These are phyloP conservation scores for Lampropteryx suffumata DNA, from an alignment of 2,888 invertebrate species.

Conservation along the genomic window DNA sequence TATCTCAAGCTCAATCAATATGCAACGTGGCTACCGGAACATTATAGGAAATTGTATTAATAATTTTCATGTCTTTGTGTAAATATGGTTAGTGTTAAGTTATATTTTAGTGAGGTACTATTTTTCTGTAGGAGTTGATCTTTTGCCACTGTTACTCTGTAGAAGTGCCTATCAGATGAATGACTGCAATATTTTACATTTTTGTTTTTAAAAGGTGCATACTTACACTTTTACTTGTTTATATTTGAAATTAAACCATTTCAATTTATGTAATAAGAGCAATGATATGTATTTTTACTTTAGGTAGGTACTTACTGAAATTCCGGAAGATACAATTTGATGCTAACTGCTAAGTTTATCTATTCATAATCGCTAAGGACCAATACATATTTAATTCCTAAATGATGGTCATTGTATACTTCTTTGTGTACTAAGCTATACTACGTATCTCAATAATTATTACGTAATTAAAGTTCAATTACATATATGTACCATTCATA, in stretches of 20 bases:
- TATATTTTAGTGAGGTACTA: constrained; percentile 57
- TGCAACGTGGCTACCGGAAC: constrained; percentile 64
- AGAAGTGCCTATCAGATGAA: constrained; percentile 58
- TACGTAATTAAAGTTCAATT: constrained; percentile 27
- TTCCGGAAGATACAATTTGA: constrained; percentile 20
- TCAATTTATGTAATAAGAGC: constrained; percentile 6
- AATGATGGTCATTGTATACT: constrained; percentile 59
- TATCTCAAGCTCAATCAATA: constrained; percentile 55
- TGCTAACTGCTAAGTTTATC: constrained; percentile 19
- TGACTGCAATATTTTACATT: constrained; percentile 42
- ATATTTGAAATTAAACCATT: constrained; percentile 11
- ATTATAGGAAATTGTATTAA: constrained; percentile 58
- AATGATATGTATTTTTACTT: constrained; percentile 9
- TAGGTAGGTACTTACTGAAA: constrained; percentile 14
- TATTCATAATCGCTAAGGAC: constrained; percentile 56
- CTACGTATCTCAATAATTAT: constrained; percentile 30
- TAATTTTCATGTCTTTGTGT: constrained; percentile 54
- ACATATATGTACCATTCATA: constrained; percentile 29
- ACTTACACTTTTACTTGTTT: constrained; percentile 4
- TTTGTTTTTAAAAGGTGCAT: constrained; percentile 45
- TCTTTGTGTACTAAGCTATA: constrained; percentile 46
- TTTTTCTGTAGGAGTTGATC: constrained; percentile 51
- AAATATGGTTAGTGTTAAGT: constrained; percentile 60
- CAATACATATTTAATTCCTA: constrained; percentile 60
- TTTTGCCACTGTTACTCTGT: constrained; percentile 57